Percentiles rank a stretch among this genome's conserved stretches.
These are phyloP conservation scores for Beris morrisii DNA, from an alignment of 2,888 invertebrate genomes.

Conservation along the genomic window DNA sequence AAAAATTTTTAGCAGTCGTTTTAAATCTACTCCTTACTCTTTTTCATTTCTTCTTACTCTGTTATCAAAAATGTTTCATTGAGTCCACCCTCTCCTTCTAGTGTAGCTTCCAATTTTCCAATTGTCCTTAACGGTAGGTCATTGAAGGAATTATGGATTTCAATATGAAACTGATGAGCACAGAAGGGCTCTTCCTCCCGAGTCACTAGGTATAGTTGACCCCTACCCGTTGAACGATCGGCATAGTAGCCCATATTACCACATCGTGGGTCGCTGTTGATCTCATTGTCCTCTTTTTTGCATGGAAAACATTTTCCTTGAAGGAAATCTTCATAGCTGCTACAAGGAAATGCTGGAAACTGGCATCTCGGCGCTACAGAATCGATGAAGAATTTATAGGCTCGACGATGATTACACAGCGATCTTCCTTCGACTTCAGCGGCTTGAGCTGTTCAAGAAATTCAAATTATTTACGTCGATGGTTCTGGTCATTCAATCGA, in stretches of 20 bases:
- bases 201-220: conserved; percentile 85
- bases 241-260: conserved; percentile 95
- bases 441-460: conserved; percentile 57
- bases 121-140: conserved; percentile 62
- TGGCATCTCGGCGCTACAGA: conserved; percentile 88
- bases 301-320: conserved; percentile 78
- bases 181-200: conserved; percentile 92
- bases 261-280: conserved; percentile 63
- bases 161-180: conserved; percentile 86
- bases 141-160: conserved; percentile 74
- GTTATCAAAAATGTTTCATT: conserved; percentile 90
- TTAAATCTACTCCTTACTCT: background rate
- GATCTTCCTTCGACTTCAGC: conserved; percentile 83
- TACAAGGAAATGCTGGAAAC: conserved; percentile 89
- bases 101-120: conserved; percentile 77
- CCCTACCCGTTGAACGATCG: conserved; percentile 78
- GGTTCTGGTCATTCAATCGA: too few species aligned
- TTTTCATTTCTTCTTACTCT: conserved; percentile 60
- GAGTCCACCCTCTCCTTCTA: conserved; percentile 77
- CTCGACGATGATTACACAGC: conserved; percentile 88
- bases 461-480: conserved; percentile 1
- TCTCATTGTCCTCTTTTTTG: conserved; percentile 51
- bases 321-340: conserved; percentile 80
- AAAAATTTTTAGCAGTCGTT: background rate
- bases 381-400: conserved; percentile 93